A percentile compares a stretch with the other conserved stretches of the same genome.
phyloP scores from a whole-genome alignment of 37 sponge, comb jelly and placozoan genomes.

The Geodia barretti region DNA sequence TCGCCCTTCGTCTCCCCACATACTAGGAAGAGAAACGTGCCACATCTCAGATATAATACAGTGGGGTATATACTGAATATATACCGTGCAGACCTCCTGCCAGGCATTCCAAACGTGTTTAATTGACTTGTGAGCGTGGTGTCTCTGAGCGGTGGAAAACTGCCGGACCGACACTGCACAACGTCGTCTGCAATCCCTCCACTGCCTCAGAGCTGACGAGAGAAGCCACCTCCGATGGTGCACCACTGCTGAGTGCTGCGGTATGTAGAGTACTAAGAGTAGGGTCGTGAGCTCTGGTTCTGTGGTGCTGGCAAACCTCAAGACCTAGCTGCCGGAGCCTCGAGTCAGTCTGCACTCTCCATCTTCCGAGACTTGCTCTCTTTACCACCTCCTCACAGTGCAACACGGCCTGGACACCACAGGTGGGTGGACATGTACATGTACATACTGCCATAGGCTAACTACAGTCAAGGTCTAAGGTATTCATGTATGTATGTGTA shows the following conservation, averaged over 20 bases:
- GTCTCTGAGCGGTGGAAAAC: not conserved
- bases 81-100: constrained; percentile 28
- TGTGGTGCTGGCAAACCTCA: constrained; percentile 21
- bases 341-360: constrained; percentile 15
- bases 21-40: constrained; percentile 1
- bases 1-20: constrained; percentile 13
- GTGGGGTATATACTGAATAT: too few relatives aligned
- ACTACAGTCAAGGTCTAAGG: too few relatives aligned
- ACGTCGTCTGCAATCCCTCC: constrained; percentile 1
- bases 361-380: constrained; percentile 4
- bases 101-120: constrained; percentile 33
- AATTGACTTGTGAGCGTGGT: not conserved
- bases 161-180: not conserved
- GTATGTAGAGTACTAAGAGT: not conserved
- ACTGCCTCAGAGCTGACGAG: not conserved
- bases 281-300: not conserved
- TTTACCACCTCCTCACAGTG: constrained; percentile 52
- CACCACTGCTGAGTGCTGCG: constrained; percentile 21
- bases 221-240: not conserved
- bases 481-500: too few relatives aligned
- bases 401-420: constrained; percentile 44
- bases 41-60: not conserved
- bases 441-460: too few relatives aligned
- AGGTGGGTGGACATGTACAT: not conserved
- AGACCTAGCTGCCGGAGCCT: constrained; percentile 4